Conservation (phyloP, 2,888 invertebrate genomes). For the Agriopis aurantiaria region DNA sequence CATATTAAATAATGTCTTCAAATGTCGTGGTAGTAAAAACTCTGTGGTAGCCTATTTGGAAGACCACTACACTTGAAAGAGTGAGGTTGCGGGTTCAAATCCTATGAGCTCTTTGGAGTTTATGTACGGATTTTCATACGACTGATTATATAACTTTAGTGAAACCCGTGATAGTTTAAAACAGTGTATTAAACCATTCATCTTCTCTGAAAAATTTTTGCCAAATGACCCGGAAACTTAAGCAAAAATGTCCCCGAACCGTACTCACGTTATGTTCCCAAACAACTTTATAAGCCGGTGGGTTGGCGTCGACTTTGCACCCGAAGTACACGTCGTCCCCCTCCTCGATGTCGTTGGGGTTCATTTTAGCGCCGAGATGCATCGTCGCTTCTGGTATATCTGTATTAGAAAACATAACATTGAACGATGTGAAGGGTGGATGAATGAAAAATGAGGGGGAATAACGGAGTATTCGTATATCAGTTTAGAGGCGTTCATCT, state of each 20-base stretch:
- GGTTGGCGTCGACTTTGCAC: constrained; percentile 82
- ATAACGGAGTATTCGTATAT: constrained; percentile 31
- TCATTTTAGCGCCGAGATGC: constrained; percentile 79
- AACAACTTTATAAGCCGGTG: constrained; percentile 82
- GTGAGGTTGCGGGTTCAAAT: too few species aligned
- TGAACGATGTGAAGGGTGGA: constrained; percentile 22
- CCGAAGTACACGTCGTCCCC: constrained; percentile 83
- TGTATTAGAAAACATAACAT: constrained; percentile 48
- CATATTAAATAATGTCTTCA: too few species aligned
- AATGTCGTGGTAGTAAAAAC: too few species aligned
- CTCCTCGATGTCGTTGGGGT: constrained; percentile 84
- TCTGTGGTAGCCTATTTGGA: too few species aligned
- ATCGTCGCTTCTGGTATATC: constrained; percentile 78
- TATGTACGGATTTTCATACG: too few species aligned
- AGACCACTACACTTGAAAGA: too few species aligned
- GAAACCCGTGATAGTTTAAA: too few species aligned
- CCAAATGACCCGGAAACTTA: background rate
- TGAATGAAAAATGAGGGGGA: constrained; percentile 33
- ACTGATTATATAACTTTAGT: too few species aligned
- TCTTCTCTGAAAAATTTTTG: background rate
- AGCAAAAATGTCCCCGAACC: background rate
- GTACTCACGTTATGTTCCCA: constrained; percentile 84
- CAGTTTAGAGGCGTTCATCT: constrained; percentile 16
- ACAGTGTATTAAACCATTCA: too few species aligned
- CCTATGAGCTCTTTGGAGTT: too few species aligned